Evolutionary conservation across 2,113 vertebrate species (phyloP), one percentile per base, ranked within the genome.

Genomic region (Microtus oregoni): DNA sequence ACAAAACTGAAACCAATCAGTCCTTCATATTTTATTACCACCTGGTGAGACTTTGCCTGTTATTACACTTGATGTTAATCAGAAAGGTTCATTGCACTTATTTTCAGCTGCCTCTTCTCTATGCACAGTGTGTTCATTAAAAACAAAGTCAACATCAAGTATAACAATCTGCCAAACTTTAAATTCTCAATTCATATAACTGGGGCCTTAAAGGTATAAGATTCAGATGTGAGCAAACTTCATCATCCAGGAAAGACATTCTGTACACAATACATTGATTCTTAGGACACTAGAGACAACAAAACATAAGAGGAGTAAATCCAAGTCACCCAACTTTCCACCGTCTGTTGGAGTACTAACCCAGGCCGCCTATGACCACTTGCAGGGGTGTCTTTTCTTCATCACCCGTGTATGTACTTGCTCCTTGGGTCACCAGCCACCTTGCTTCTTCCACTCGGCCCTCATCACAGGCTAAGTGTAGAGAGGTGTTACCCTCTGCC

Each of bases 401-500:
- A 98, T 99, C 99, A 97, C 99, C 99, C 94, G 99, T 99, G 97
- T 99, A 99, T 98, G 99, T 99, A 97, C 99, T 99, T 97, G 99
- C 99, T 90, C 99, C 99, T 0, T 99, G 99, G 97, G 99, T 99
- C 88, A 99, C 99, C 97, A 99, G 98, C 95, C 99, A 97, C 98
- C 99, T 99, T 95, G 99, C 99, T 94, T 99, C 99, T 97, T 99
- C 99, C 67, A 99, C 98, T 68, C 99, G 98, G 91, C 99, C 99
- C 97, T 99, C 99, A 52, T 99, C 99, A 67, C 99, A 99, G 52
- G 99, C 99, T 97, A 99, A 99, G 95, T 99, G 99, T 85, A 55
- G 55, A 38, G n/a, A 58, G 38, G 79, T 61, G 55, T 26, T 61
- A 58, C 52, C 79, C 52, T 55, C 79, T 38, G 52, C 19, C 11